Evolutionary conservation across 1,140 invertebrate species (phyloP), one percentile per base, ranked within the genome.

Genomic region (Zophobas morio): DNA sequence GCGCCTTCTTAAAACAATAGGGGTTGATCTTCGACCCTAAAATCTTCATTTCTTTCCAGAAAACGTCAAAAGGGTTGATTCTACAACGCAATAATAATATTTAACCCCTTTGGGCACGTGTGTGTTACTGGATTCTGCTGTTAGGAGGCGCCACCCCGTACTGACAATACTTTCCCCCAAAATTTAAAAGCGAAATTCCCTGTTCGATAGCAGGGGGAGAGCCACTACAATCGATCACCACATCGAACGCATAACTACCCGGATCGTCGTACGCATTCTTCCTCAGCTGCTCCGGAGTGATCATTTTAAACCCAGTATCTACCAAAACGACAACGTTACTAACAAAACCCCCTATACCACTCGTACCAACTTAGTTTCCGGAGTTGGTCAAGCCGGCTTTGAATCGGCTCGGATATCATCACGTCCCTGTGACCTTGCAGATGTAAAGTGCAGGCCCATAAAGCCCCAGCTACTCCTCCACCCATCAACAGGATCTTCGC

Each of bases 391-490:
- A 88, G 83, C 63, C 92, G 87, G 51, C 85, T 81, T 3, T 87
- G 83, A 78, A 90, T 90, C 73, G 90, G 89, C 80, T 93, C 92
- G 4, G 89, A 90, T 5, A 93, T 85, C 0, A 89, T 91, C 0
- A 93, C 91, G 0, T 90, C 90, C 47, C 89, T 87, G 80, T 92
- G 90, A 0, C 93, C 92, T 63, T 90, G 89, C 1, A 90, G 86
- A 82, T 94, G 92, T 1, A 93, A 85, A 0, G 90, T 80, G 2
- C 87, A 88, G 0, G 89, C 81, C 91, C 91, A 94, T 1, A 94
- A 84, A 76, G 91, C 89, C 81, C 92, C 92, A 79, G 93, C 92
- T 51, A 93, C 93, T 2, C 92, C 92, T 35, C 92, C 91, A 1
- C 92, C 92, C 1, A 89, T 87, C 0, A 93, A 84, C 34, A 87